These are phyloP conservation scores for Erpornis zantholeuca DNA, from an alignment of 2,113 vertebrate genomes.

Conservation along the genomic window DNA sequence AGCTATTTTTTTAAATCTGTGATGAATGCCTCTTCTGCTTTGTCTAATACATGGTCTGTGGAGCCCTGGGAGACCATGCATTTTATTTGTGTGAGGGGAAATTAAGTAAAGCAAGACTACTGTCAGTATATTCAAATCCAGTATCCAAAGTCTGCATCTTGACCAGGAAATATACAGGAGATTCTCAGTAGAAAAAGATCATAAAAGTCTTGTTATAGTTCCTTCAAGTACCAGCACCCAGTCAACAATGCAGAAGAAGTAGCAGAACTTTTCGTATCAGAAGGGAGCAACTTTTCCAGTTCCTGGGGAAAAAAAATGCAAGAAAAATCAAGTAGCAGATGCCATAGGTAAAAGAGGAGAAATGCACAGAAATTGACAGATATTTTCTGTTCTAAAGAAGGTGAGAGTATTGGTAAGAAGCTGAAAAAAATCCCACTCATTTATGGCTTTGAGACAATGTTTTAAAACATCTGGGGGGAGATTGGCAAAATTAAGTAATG, in stretches of 20 bases:
- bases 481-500: not conserved
- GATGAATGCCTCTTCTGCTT: not conserved
- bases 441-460: not conserved
- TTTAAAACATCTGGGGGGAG: not conserved
- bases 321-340: not conserved
- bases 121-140: not conserved
- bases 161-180: not conserved
- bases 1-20: not conserved
- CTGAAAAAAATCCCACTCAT: not conserved
- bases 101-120: not conserved
- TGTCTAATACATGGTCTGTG: not conserved
- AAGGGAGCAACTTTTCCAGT: not conserved
- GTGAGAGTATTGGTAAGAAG: not conserved
- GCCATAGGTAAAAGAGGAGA: not conserved
- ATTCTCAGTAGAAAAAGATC: not conserved
- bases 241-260: not conserved
- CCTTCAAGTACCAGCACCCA: not conserved
- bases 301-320: not conserved
- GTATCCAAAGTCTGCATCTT: not conserved
- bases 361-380: not conserved
- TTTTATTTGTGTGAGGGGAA: not conserved
- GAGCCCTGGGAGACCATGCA: not conserved
- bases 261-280: not conserved
- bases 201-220: not conserved
- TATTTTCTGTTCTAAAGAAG: not conserved